These are phyloP conservation scores for Cheilosia grossa DNA, from an alignment of 2,888 invertebrate genomes.

Conservation along the genomic window DNA sequence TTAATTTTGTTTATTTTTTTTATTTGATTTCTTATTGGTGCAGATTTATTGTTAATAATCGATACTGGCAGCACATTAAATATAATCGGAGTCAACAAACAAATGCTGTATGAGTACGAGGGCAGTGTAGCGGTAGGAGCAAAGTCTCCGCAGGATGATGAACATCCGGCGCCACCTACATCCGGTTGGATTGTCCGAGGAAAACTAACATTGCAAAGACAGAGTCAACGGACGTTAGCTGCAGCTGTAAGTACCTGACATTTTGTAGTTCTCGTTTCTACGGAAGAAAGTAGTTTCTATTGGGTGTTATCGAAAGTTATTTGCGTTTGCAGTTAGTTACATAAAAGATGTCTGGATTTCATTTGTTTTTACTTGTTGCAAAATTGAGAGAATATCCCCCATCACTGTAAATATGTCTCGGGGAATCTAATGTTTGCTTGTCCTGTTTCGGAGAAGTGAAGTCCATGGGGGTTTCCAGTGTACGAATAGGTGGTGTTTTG, in stretches of 20 bases:
- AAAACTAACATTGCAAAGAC: constrained; percentile 81
- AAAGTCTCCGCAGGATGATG: constrained; percentile 82
- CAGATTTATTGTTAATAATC: constrained; percentile 78
- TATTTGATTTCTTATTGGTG: constrained; percentile 33
- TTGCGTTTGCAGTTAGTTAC: too few relatives aligned
- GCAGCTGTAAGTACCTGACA: constrained; percentile 80
- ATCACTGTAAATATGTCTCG: too few relatives aligned
- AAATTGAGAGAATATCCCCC: too few relatives aligned
- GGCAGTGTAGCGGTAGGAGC: constrained; percentile 82
- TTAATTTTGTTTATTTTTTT: constrained; percentile 28
- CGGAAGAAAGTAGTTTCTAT: too few relatives aligned
- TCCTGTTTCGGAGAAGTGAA: too few relatives aligned
- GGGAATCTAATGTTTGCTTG: too few relatives aligned
- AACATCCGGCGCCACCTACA: constrained; percentile 81
- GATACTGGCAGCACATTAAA: constrained; percentile 80
- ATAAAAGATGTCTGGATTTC: too few relatives aligned
- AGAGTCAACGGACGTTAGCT: constrained; percentile 79
- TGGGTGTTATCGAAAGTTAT: too few relatives aligned
- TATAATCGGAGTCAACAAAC: constrained; percentile 82
- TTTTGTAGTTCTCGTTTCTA: neutral
- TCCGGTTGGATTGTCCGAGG: constrained; percentile 83
- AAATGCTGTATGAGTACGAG: constrained; percentile 83
- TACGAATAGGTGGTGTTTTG: too few relatives aligned
- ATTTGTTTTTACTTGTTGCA: too few relatives aligned
- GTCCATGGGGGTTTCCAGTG: too few relatives aligned